Percentiles rank a stretch among this genome's conserved stretches.
Conservation (phyloP, 2,113 vertebrate genomes). For the Dasyurus viverrinus region DNA sequence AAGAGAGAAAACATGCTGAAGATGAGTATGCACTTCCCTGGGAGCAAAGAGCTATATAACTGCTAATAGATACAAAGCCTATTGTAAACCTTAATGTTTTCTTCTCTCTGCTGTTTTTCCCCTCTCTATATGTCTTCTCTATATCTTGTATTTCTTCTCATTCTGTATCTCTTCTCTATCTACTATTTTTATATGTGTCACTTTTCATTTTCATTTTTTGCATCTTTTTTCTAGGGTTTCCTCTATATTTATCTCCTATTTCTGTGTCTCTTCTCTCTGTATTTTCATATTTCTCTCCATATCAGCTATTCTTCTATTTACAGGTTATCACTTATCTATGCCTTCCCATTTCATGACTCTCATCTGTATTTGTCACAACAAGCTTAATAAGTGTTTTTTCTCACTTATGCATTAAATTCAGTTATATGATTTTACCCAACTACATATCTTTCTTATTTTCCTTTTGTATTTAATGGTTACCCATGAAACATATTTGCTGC, state of each 20-base stretch:
- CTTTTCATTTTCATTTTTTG: neutral
- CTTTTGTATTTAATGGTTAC: neutral
- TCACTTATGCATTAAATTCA: neutral
- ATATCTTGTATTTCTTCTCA: neutral
- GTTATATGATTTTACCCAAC: neutral
- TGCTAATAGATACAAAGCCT: neutral
- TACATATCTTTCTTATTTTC: neutral
- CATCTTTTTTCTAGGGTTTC: neutral
- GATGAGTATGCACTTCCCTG: neutral
- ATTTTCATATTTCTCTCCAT: neutral
- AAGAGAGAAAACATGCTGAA: neutral
- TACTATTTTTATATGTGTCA: neutral
- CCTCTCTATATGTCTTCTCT: neutral
- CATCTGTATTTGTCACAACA: neutral
- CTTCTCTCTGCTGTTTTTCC: neutral
- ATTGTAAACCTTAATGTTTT: neutral
- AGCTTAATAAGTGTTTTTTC: neutral
- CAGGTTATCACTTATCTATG: neutral
- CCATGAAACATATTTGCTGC: neutral
- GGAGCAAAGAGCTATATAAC: neutral
- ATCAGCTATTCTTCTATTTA: neutral
- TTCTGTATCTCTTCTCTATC: too few relatives aligned
- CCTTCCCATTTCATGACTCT: neutral
- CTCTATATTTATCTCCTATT: neutral
- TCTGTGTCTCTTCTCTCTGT: neutral